Evolutionary conservation across 2,113 vertebrate species (phyloP).

Genomic region (Struthio camelus): DNA sequence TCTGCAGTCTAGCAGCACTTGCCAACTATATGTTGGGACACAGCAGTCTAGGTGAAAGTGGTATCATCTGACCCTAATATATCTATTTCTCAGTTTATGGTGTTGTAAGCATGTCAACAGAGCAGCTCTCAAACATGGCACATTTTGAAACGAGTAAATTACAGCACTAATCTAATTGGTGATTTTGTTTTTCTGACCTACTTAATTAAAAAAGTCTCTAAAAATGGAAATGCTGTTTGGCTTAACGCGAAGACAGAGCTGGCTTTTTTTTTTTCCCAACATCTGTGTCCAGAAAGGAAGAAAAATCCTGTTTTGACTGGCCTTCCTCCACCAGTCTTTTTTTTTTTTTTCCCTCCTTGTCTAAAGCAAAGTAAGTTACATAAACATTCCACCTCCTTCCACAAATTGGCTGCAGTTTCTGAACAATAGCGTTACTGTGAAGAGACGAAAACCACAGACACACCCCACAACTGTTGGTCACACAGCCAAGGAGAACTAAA

Average conservation of each 20-base stretch:
- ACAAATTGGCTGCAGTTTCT: slow-evolving; percentile 81
- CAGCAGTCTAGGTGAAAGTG: slow-evolving; percentile 68
- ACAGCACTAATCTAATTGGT: slow-evolving; percentile 46
- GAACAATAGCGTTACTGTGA: slow-evolving; percentile 87
- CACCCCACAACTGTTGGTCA: slow-evolving; percentile 79
- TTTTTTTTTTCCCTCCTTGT: slow-evolving; percentile 71
- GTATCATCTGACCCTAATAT: slow-evolving; percentile 52
- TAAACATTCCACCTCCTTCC: slow-evolving; percentile 86
- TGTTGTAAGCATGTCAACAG: slow-evolving; percentile 55
- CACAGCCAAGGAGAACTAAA: slow-evolving; percentile 80
- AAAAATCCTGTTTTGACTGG: slow-evolving; percentile 85
- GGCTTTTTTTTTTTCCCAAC: slow-evolving; percentile 70
- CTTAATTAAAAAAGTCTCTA: slow-evolving; percentile 78
- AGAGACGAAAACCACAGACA: slow-evolving; percentile 78
- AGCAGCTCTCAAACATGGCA: slow-evolving; percentile 41
- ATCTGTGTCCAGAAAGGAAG: slow-evolving; percentile 87
- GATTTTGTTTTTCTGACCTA: slow-evolving; percentile 76
- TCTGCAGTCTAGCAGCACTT: slow-evolving; percentile 75
- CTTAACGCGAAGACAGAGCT: slow-evolving; percentile 63
- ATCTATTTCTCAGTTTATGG: slow-evolving; percentile 57
- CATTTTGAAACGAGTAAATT: slow-evolving; percentile 61
- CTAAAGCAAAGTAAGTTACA: slow-evolving; percentile 84
- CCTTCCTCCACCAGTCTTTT: slow-evolving; percentile 72
- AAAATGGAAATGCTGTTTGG: slow-evolving; percentile 73
- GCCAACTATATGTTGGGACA: slow-evolving; percentile 67